Conservation (phyloP, 2,797 vertebrate species). For the Hemibagrus guttatus region DNA sequence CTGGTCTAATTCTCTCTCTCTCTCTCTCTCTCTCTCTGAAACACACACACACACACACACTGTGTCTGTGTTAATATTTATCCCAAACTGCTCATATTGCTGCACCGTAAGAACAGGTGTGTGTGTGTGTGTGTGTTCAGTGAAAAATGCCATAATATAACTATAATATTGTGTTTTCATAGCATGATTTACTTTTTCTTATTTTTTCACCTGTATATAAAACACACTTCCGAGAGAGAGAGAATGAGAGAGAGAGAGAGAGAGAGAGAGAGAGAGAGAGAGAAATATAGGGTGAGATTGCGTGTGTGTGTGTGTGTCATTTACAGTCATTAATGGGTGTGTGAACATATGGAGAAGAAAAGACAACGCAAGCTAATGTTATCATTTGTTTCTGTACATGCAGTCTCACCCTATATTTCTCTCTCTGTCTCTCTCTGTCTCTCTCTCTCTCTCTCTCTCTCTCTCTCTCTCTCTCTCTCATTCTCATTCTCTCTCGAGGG, state of each 20-base stretch:
- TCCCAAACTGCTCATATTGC: slow-evolving; percentile 63
- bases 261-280: neutral
- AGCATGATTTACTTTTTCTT: neutral
- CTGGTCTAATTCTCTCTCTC: too few relatives aligned
- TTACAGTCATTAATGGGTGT: slow-evolving; percentile 61
- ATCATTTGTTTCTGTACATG: slow-evolving; percentile 22
- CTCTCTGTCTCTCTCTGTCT: neutral
- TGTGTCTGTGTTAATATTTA: slow-evolving; percentile 65
- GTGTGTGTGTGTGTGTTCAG: neutral
- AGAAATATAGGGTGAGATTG: neutral
- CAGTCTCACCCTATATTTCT: neutral
- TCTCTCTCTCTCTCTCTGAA: too few relatives aligned
- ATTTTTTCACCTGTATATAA: neutral
- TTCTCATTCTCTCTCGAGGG: too few relatives aligned
- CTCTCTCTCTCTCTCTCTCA: too few relatives aligned
- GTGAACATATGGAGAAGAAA: slow-evolving; percentile 58
- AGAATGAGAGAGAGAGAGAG: neutral
- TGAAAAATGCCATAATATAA: neutral
- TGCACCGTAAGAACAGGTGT: slow-evolving; percentile 56
- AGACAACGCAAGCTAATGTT: slow-evolving; percentile 35
- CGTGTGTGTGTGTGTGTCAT: slow-evolving; percentile 58
- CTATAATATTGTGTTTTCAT: neutral
- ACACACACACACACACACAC: slow-evolving; percentile 43
- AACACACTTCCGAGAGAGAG: neutral
- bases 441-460: neutral